These are phyloP conservation scores for Pangasius djambal DNA, from an alignment of 2,797 vertebrate species.

Conservation along the genomic window DNA sequence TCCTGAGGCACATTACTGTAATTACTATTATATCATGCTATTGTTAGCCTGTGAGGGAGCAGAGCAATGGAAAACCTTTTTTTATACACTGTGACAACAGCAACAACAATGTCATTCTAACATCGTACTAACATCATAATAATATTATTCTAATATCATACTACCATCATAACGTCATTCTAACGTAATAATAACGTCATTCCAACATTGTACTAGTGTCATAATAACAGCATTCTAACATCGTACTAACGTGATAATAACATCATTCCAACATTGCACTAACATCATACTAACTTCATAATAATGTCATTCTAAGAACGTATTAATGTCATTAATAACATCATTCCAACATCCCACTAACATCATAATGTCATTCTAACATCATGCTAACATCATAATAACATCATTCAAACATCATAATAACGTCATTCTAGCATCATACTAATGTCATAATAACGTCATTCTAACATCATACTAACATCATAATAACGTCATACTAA, in stretches of 20 bases:
- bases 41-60: too few species aligned
- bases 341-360: neutral
- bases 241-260: neutral
- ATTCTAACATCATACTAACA: neutral
- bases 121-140: neutral
- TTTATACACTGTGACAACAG: neutral
- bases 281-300: neutral
- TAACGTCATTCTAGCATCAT: fast-evolving
- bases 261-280: neutral
- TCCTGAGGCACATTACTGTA: too few species aligned
- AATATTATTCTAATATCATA: too few species aligned
- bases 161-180: neutral
- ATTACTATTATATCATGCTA: too few species aligned
- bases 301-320: neutral
- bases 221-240: neutral
- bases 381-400: neutral
- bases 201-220: neutral
- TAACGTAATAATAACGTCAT: neutral
- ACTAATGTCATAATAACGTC: neutral
- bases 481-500: neutral
- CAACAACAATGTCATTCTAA: neutral
- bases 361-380: too few species aligned
- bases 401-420: neutral
- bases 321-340: neutral
- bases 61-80: neutral